phyloP scores from a whole-genome alignment of 2,888 invertebrate genomes.

The Pyrrhosoma nymphula region DNA sequence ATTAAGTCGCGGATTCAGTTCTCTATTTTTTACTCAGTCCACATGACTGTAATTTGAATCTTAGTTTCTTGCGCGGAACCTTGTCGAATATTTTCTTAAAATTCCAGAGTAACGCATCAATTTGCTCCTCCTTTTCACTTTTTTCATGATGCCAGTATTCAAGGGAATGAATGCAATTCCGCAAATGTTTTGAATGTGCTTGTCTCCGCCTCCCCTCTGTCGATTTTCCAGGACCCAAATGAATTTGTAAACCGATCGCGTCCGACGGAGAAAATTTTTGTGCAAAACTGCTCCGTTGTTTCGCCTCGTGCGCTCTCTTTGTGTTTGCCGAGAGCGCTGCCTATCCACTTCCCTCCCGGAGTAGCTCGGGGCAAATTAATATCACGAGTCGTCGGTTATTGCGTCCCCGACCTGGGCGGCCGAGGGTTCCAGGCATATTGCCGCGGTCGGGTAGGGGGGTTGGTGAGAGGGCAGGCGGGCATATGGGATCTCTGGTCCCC shows the following conservation, averaged over 20 bases:
- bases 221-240: neutral
- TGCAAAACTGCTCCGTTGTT: neutral
- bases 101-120: too few species aligned
- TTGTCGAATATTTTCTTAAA: too few species aligned
- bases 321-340: neutral
- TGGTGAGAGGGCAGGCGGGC: neutral
- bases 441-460: neutral
- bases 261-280: neutral
- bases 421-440: neutral
- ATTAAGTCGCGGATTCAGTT: too few species aligned
- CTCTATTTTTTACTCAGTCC: too few species aligned
- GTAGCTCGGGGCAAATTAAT: neutral
- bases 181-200: too few species aligned
- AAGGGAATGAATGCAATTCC: too few species aligned
- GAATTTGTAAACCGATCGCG: neutral
- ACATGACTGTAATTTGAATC: too few species aligned
- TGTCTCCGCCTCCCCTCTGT: too few species aligned
- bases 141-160: too few species aligned
- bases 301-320: neutral
- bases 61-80: too few species aligned
- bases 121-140: too few species aligned
- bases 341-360: neutral
- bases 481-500: neutral
- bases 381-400: conserved; percentile 14
- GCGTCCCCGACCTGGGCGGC: neutral